Conservation (phyloP, 2,888 invertebrate species). For the Serripes groenlandicus region DNA sequence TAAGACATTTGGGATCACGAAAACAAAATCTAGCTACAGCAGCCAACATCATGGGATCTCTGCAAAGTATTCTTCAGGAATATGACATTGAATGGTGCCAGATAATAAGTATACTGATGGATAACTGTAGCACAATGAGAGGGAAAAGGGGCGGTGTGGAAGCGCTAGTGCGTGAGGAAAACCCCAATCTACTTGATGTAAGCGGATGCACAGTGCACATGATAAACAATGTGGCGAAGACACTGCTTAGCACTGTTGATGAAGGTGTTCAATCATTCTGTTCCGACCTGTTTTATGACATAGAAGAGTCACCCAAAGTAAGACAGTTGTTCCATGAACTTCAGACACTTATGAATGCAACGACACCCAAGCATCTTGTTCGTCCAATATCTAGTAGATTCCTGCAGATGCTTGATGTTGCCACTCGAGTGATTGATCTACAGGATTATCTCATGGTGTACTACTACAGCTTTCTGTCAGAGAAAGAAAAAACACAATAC, state of each 20-base stretch:
- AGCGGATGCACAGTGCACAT: conserved; percentile 48
- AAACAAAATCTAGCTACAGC: conserved; percentile 41
- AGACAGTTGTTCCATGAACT: conserved; percentile 30
- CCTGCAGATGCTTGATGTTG: conserved; percentile 47
- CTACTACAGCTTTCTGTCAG: conserved; percentile 44
- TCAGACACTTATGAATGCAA: conserved; percentile 19
- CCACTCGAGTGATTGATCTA: conserved; percentile 6
- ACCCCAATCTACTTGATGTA: conserved; percentile 29
- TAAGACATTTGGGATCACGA: conserved; percentile 31
- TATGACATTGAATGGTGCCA: conserved; percentile 30
- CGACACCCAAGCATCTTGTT: conserved; percentile 26
- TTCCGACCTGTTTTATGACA: conserved; percentile 45
- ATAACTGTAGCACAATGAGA: conserved; percentile 51
- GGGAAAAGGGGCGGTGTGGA: conserved; percentile 42
- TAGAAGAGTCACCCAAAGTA: conserved; percentile 54
- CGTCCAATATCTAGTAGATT: conserved; percentile 46
- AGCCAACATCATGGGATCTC: conserved; percentile 7
- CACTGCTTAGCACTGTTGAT: conserved; percentile 28
- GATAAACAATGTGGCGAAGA: conserved; percentile 44
- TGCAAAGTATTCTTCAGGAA: conserved; percentile 23
- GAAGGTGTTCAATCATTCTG: conserved; percentile 11
- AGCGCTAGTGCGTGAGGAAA: conserved; percentile 24
- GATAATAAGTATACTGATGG: conserved; percentile 45
- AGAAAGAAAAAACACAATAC: conserved; percentile 36
- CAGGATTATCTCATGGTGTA: conserved; percentile 32